Percentiles rank a stretch among this genome's conserved stretches.
Conservation (phyloP, 2,797 vertebrate genomes). For the Percopsis omiscomaycus region DNA sequence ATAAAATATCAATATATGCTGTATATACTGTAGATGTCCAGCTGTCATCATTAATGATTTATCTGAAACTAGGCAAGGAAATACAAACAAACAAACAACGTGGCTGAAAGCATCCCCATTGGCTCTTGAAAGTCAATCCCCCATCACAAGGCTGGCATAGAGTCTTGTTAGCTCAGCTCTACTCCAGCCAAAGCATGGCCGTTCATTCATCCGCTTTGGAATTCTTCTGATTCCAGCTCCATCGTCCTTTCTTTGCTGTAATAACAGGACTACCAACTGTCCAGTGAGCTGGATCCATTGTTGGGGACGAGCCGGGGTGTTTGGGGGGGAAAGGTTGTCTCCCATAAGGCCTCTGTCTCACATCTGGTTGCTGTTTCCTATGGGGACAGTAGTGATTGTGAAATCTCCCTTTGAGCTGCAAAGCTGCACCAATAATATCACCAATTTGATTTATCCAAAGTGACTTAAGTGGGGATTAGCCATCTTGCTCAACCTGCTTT, state of each 20-base stretch:
- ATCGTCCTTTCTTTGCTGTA: conserved; percentile 40
- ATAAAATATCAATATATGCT: conserved; percentile 54
- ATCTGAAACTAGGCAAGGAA: conserved; percentile 10
- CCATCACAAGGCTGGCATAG: conserved; percentile 30
- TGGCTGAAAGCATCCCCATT: conserved; percentile 8
- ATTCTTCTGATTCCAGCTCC: conserved; percentile 66
- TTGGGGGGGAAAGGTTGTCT: not conserved
- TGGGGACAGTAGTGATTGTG: not conserved
- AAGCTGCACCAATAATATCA: too few species aligned
- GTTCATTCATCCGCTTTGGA: conserved; percentile 58
- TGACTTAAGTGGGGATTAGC: too few species aligned
- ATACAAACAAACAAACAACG: too few species aligned
- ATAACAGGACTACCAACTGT: conserved; percentile 50
- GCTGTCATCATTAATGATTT: conserved; percentile 27
- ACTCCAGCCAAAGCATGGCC: conserved; percentile 41
- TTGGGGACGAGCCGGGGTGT: conserved; percentile 28
- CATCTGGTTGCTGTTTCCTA: not conserved
- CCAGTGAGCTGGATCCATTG: conserved; percentile 45
- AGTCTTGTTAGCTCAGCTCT: conserved; percentile 41
- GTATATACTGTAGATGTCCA: conserved; percentile 25
- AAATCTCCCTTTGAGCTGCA: too few species aligned
- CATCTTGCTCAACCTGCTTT: not conserved
- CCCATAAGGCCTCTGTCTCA: not conserved
- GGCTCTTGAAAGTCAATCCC: conserved; percentile 13
- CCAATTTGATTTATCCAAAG: too few species aligned